phyloP scores from a whole-genome alignment of 2,113 vertebrate genomes.

The Pterocles orientalis region DNA sequence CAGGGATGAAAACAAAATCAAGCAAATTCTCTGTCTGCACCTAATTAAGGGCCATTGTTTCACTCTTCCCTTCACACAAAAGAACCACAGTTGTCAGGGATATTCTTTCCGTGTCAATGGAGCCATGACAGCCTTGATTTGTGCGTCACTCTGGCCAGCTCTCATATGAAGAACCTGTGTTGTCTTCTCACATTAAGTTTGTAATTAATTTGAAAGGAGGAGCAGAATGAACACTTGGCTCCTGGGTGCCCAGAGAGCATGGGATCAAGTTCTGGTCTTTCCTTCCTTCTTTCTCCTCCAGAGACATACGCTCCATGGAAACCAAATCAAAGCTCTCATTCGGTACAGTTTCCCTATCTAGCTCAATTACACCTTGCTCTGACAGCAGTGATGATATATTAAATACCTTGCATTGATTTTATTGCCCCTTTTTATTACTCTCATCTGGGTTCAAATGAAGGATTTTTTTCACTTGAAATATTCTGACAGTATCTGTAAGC shows the following conservation, averaged over 20 bases:
- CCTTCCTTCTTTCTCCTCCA: neutral
- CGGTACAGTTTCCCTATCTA: neutral
- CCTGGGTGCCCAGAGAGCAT: rapidly evolving
- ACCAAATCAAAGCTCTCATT: neutral
- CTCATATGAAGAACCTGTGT: neutral
- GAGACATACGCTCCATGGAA: neutral
- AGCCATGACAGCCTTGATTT: neutral
- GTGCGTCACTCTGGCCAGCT: neutral
- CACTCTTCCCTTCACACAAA: neutral
- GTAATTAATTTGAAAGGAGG: neutral
- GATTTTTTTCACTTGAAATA: neutral
- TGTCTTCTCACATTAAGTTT: neutral
- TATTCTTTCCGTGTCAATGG: neutral
- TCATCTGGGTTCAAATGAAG: neutral
- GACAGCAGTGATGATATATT: neutral
- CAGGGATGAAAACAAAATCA: neutral
- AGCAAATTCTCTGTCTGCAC: neutral
- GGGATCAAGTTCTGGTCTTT: neutral
- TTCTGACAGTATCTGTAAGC: neutral
- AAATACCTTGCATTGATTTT: neutral
- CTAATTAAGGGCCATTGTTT: neutral
- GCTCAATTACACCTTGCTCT: neutral
- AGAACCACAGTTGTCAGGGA: neutral
- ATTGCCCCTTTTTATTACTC: neutral
- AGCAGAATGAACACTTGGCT: neutral